Base-by-base conservation (phyloP, 2,888 invertebrate genomes). In the Sminthurides aquaticus region DNA sequence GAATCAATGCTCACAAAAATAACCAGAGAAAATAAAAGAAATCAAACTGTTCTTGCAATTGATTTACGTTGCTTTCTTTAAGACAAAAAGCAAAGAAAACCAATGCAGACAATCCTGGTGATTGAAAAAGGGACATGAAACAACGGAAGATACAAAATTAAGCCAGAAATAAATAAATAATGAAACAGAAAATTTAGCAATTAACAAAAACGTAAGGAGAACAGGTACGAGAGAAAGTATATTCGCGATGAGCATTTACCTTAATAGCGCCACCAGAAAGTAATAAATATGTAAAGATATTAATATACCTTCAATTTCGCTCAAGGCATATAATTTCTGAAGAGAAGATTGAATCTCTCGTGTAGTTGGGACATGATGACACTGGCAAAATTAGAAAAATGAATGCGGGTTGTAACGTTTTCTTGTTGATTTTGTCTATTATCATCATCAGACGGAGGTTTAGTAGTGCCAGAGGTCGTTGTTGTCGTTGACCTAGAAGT, bases 381-480 rank as follows among this genome's bases (percentile, higher is more conserved):
- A 54, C 34, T 59, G 8, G 64, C 64, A 29, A 64, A 25, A 34
- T 58, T 58, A 11, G 49, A 59, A 34, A 64, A 58, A 1, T 59
- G 64, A 26, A 64, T 29, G 18, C 49, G 28, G 15, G 64, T 58
- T 29, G 57, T 49, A 2, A n/a, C 15, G 5, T 43, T 25, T 24
- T 58, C 52, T 29, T 49, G 48, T 11, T 11, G 8, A 25, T 58
- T 25, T 20, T 64, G 20, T 54, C 64, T 49, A 20, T 58, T 26
- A 25, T 22, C 2, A 26, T n/a, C 22, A 20, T 29, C 28, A 26
- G 49, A 2, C 20, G 43, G 52, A 8, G 18, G 5, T 26, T 25
- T 27, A 5, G 43, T 34, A 15, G 43, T 34, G 5, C 8, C 43
- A 15, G 43, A 34, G 43, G 43, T 34, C 15, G 43, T 34, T 5